Percentiles rank a stretch among this genome's conserved stretches.
Evolutionary conservation across 2,888 invertebrate genomes (phyloP).

Genomic region (Smittia aterrima): DNA sequence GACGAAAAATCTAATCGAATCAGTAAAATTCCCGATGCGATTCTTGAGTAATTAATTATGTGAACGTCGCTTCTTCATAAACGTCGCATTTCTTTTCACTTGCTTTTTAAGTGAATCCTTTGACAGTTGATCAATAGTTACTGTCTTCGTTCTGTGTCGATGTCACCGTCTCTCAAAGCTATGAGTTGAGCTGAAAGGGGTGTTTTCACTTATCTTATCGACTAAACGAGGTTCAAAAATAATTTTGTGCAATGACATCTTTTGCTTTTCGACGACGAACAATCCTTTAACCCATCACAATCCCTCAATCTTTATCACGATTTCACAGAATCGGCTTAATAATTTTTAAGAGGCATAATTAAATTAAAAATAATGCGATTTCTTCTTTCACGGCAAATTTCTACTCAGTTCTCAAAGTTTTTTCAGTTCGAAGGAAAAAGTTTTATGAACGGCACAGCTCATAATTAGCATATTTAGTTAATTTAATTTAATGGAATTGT

Average conservation of each 20-base stretch:
- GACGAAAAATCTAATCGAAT: neutral
- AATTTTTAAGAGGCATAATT: constrained; percentile 26
- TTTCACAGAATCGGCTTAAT: constrained; percentile 1
- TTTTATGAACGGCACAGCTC: constrained; percentile 19
- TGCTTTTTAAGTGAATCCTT: neutral
- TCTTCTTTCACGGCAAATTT: neutral
- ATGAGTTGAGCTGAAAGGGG: constrained; percentile 7
- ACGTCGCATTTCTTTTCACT: constrained; percentile 9
- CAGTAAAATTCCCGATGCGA: neutral
- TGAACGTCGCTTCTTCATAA: constrained; percentile 24
- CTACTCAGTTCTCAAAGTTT: neutral
- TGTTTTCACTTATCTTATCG: constrained; percentile 30
- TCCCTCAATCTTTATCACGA: constrained; percentile 35
- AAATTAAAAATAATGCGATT: constrained; percentile 39
- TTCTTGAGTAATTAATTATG: constrained; percentile 31
- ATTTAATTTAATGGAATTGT: constrained; percentile 39
- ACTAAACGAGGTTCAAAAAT: neutral
- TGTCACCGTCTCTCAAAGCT: neutral
- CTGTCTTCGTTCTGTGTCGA: constrained; percentile 9
- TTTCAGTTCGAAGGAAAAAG: constrained; percentile 18
- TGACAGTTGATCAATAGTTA: constrained; percentile 43
- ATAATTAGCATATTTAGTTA: constrained; percentile 40
- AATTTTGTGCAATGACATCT: constrained; percentile 10
- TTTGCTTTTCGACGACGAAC: neutral
- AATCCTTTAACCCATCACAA: neutral